These are phyloP conservation scores for Blastomussa wellsi DNA, from an alignment of 92 coral and sea anemone genomes.

Conservation along the genomic window DNA sequence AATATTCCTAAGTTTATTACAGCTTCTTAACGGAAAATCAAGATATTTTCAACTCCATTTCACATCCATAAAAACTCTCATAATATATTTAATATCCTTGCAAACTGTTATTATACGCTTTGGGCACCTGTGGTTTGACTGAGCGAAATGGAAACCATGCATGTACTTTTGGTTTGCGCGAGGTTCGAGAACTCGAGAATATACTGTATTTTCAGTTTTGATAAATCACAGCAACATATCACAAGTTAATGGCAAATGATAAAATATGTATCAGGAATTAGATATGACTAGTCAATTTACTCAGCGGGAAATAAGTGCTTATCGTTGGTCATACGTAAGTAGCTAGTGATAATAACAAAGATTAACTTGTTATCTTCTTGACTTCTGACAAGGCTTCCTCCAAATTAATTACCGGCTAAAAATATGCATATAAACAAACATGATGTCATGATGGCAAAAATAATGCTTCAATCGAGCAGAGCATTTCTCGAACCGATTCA, in stretches of 20 bases:
- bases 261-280: neutral
- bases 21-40: no score
- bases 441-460: neutral
- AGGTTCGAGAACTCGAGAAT: no score
- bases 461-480: neutral
- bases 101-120: no score
- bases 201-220: neutral
- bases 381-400: neutral
- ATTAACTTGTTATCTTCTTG: neutral
- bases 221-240: neutral
- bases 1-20: no score
- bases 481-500: neutral
- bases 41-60: no score
- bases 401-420: neutral
- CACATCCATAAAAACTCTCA: no score
- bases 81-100: no score
- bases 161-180: no score
- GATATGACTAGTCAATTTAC: neutral
- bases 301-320: neutral
- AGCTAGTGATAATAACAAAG: neutral
- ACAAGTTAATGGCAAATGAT: neutral
- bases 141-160: no score
- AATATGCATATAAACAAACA: neutral
- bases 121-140: no score
- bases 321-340: neutral